A percentile compares a stretch with the other conserved stretches of the same genome.
phyloP scores from a whole-genome alignment of 2,888 invertebrate genomes.

The Malthinus seriepunctatus region DNA sequence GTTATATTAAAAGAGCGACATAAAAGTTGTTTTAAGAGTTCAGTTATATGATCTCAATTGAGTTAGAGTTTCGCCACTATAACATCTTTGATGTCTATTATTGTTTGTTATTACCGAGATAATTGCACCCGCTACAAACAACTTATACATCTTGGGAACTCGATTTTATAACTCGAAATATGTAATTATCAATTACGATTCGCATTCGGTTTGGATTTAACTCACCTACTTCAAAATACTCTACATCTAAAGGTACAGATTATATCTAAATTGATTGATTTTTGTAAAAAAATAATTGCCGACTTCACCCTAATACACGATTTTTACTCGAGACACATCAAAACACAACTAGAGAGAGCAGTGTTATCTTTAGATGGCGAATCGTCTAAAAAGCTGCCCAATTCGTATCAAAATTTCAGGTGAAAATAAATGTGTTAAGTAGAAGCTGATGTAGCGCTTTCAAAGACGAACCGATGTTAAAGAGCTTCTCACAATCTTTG shows the following conservation, averaged over 20 bases:
- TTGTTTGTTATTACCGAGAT: conserved; percentile 33
- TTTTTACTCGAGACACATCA: too few relatives aligned
- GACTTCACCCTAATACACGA: too few relatives aligned
- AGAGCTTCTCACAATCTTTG: too few relatives aligned
- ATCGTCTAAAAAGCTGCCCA: too few relatives aligned
- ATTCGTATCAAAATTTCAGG: too few relatives aligned
- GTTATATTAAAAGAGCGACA: conserved; percentile 2
- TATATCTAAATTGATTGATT: too few relatives aligned
- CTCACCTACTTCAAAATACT: conserved; percentile 21
- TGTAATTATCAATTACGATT: conserved; percentile 40
- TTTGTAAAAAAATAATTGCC: too few relatives aligned
- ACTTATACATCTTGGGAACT: conserved; percentile 30
- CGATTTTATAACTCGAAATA: conserved; percentile 30
- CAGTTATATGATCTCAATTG: conserved; percentile 29
- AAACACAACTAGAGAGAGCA: too few relatives aligned
- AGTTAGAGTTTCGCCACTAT: conserved; percentile 29
- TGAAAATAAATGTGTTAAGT: too few relatives aligned
- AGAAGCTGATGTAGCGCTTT: too few relatives aligned
- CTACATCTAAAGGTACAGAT: not conserved
- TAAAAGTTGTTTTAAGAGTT: conserved; percentile 18
- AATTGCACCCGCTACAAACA: conserved; percentile 31
- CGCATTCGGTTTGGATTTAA: conserved; percentile 31
- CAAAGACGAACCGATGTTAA: too few relatives aligned
- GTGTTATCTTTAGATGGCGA: too few relatives aligned
- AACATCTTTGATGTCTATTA: conserved; percentile 31